phyloP scores from a whole-genome alignment of 2,797 vertebrate species.

The Sebastes taczanowskii region DNA sequence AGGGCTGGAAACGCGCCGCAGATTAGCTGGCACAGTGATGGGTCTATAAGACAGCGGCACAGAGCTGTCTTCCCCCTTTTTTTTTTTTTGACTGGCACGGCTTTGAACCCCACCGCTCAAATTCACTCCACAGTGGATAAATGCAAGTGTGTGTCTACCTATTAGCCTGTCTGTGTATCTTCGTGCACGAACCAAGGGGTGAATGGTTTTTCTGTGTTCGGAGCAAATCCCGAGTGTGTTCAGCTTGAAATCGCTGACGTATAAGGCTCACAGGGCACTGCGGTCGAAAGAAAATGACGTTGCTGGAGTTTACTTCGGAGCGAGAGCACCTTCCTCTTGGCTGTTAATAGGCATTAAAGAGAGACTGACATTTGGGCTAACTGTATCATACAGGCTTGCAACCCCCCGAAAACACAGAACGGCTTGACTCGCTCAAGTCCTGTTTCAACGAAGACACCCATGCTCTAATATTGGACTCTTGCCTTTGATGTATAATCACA shows the following conservation, averaged over 20 bases:
- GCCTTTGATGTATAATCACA: conserved; percentile 77
- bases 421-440: conserved; percentile 40
- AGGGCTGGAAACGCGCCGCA: conserved; percentile 64
- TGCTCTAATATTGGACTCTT: conserved; percentile 55
- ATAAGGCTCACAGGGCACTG: conserved; percentile 34
- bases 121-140: conserved; percentile 61
- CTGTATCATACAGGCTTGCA: conserved; percentile 28
- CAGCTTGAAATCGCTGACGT: conserved; percentile 34
- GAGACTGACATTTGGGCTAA: conserved; percentile 47
- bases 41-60: conserved; percentile 66
- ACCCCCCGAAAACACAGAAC: conserved; percentile 39
- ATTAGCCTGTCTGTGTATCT: conserved; percentile 45
- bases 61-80: conserved; percentile 54
- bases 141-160: conserved; percentile 35
- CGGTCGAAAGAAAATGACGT: conserved; percentile 47
- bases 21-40: conserved; percentile 74
- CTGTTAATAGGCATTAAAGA: conserved; percentile 60
- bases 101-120: conserved; percentile 68
- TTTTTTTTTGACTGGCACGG: conserved; percentile 66
- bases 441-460: conserved; percentile 54
- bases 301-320: conserved; percentile 41
- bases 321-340: conserved; percentile 40
- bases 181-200: conserved; percentile 5
- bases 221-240: conserved; percentile 40
- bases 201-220: conserved; percentile 27